phyloP scores from a whole-genome alignment of 2,797 vertebrate species.

The Avahi laniger region DNA sequence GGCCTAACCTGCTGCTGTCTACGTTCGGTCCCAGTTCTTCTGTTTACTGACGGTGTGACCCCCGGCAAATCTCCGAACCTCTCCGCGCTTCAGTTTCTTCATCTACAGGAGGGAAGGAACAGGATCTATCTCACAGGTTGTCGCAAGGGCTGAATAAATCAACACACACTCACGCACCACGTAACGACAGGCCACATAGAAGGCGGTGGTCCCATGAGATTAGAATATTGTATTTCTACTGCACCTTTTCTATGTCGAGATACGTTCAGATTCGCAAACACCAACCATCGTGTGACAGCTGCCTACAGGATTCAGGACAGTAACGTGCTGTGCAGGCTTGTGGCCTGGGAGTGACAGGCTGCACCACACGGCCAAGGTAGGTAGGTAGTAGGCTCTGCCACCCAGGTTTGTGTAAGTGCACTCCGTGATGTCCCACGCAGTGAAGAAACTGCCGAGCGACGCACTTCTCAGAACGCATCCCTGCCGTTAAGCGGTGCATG shows the following conservation, averaged over 20 bases:
- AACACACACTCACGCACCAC: too few relatives aligned
- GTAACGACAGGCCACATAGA: neutral
- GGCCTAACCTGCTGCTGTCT: neutral
- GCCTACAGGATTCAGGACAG: neutral
- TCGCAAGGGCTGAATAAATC: accelerated
- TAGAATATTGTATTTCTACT: neutral
- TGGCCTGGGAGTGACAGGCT: neutral
- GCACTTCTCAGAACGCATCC: neutral
- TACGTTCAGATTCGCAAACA: neutral
- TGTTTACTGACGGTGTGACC: accelerated
- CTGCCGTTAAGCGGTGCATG: neutral
- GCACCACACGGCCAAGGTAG: neutral
- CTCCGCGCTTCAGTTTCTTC: neutral
- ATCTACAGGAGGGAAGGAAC: neutral
- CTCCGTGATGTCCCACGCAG: too few relatives aligned
- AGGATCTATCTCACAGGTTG: accelerated
- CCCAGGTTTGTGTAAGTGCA: neutral
- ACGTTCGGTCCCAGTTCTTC: neutral
- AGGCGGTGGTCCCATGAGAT: neutral
- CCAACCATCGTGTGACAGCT: neutral
- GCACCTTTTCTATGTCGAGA: neutral
- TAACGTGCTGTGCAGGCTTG: neutral
- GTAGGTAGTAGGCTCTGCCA: too few relatives aligned
- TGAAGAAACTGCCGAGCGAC: too few relatives aligned
- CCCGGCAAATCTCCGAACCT: neutral